phyloP scores from a whole-genome alignment of 1,140 invertebrate species.

The Lucilia cuprina region DNA sequence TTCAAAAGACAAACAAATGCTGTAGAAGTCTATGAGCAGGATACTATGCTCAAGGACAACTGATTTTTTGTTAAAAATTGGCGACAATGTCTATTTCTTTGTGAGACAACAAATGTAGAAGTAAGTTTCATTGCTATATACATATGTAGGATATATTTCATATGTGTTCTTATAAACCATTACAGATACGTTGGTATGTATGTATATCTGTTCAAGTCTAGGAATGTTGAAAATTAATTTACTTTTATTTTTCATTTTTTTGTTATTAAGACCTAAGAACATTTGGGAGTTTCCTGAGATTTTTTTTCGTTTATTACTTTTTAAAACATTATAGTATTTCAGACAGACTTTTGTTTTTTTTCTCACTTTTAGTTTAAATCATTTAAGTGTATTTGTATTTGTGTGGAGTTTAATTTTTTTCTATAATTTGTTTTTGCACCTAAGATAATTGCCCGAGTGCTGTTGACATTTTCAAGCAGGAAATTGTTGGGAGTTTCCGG shows the following conservation, averaged over 20 bases:
- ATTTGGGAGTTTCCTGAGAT: slow-evolving; percentile 38
- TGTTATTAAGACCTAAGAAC: slow-evolving; percentile 16
- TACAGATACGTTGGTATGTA: not conserved
- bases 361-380: not conserved
- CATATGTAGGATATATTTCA: not conserved
- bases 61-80: not conserved
- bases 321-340: not conserved
- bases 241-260: slow-evolving; percentile 12
- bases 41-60: slow-evolving; percentile 12
- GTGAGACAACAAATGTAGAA: not conserved
- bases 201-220: not conserved
- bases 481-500: slow-evolving; percentile 36
- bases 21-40: not conserved
- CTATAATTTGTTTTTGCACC: slow-evolving; percentile 36
- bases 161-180: not conserved
- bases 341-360: not conserved
- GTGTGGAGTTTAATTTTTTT: not conserved
- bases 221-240: slow-evolving; percentile 39
- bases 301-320: slow-evolving; percentile 26
- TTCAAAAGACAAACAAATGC: not conserved
- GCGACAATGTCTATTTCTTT: slow-evolving; percentile 27
- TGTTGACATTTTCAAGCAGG: slow-evolving; percentile 40
- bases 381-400: not conserved
- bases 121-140: no score
- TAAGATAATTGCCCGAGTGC: slow-evolving; percentile 40